Evolutionary conservation across 37 sponge, comb jelly and placozoan species (phyloP), one percentile per base, ranked within the genome.

Genomic region (Corticium candelabrum): DNA sequence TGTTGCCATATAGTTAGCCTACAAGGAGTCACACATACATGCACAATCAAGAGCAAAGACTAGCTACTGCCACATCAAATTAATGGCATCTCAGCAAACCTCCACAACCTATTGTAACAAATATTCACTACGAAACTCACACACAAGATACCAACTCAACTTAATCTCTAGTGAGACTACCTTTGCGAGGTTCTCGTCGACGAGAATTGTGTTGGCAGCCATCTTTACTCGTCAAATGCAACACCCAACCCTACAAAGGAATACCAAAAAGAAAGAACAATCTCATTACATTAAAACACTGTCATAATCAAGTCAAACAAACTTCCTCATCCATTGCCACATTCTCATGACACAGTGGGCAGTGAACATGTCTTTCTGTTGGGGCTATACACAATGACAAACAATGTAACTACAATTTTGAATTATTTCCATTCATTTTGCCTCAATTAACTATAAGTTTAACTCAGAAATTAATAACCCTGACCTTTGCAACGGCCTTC

Each of bases 311-410:
- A 4, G 37, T 1, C 30, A 1, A n/a, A 41, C 69, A 41, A 43
- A 85, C 86, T 77, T 68, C 78, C 31, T 85, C 86, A 69, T 67
- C 77, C 0, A 40, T 35, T 1, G 68, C 81, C 3, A 85, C 50
- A 34, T 2, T 68, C 1, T 0, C 3, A 41, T 81, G 86, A 37
- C 86, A 85, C 37, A 85, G 82, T 4, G 86, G 86, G 33, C 86
- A 85, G 36, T 39, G 39, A 15, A 43, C 38, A 0, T 38, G 27
- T 33, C 50, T 39, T 7, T 1, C 40, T 35, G 7, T 29, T 0
- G 76, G 4, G 0, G n/a, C 76, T 57, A 33, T 41, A n/a, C 35
- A 29, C 4, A 76, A 76, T 39, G 36, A 40, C 21, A 76, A 40
- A 30, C 4, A 40, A 3, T 3, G 3, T 37, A 37, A 3, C 62